A percentile compares a stretch with the other conserved stretches of the same genome.
phyloP scores from a whole-genome alignment of 2,797 vertebrate species.

The Scomberomorus guttatus region DNA sequence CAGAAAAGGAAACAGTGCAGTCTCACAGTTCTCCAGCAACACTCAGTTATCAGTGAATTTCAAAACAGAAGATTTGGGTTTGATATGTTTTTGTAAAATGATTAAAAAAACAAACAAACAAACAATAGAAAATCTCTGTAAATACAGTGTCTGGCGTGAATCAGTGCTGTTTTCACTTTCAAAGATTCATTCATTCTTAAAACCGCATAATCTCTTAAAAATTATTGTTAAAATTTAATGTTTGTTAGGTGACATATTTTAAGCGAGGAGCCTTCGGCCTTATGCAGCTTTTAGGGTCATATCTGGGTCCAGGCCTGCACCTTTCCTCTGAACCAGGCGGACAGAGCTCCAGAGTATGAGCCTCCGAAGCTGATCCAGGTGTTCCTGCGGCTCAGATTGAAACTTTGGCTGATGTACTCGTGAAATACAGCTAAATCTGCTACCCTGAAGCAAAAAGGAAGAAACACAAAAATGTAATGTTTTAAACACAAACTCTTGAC shows the following conservation, averaged over 20 bases:
- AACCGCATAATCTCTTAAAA: neutral
- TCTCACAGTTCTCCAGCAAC: neutral
- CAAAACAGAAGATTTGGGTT: slow-evolving; percentile 1
- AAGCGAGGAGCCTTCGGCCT: neutral
- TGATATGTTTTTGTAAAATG: neutral
- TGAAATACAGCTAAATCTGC: slow-evolving; percentile 84
- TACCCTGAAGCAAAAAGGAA: slow-evolving; percentile 72
- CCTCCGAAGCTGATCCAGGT: slow-evolving; percentile 93
- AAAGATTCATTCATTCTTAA: neutral
- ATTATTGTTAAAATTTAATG: neutral
- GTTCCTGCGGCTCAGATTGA: slow-evolving; percentile 84
- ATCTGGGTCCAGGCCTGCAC: slow-evolving; percentile 24
- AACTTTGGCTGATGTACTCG: slow-evolving; percentile 82
- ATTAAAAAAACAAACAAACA: no score
- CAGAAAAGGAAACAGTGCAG: neutral
- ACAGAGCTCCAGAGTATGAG: slow-evolving; percentile 90
- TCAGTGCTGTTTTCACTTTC: neutral
- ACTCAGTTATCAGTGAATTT: slow-evolving; percentile 1
- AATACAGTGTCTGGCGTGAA: neutral
- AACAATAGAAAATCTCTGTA: neutral
- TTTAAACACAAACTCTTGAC: no score
- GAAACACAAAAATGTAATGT: neutral
- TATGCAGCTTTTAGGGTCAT: neutral
- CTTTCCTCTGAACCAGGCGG: slow-evolving; percentile 87
- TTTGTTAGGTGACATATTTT: neutral